Evolutionary conservation across 2,888 invertebrate genomes (phyloP).

Genomic region (Monoplex corrugatus): DNA sequence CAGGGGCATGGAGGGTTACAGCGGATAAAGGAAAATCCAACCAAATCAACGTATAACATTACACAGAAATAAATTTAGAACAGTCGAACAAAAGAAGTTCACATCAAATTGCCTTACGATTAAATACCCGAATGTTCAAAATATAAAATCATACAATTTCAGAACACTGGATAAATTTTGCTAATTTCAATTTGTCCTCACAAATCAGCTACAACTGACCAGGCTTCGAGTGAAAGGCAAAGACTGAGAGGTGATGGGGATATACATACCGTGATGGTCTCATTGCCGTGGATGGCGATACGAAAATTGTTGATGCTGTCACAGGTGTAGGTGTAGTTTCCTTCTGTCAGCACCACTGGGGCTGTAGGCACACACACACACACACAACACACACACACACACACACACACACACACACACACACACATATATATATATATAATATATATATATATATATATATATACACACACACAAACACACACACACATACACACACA

Average conservation of each 20-base stretch:
- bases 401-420: neutral
- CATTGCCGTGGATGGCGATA: slow-evolving; percentile 32
- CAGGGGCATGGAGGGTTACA: too few relatives aligned
- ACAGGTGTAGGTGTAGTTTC: slow-evolving; percentile 44
- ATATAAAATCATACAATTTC: too few relatives aligned
- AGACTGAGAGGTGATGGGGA: neutral
- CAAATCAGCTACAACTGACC: too few relatives aligned
- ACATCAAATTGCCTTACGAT: too few relatives aligned
- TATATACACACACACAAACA: neutral
- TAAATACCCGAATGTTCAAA: too few relatives aligned
- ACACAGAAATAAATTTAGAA: too few relatives aligned
- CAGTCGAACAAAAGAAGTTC: too few relatives aligned
- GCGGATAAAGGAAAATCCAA: too few relatives aligned
- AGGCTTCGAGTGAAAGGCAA: too few relatives aligned
- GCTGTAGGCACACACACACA: slow-evolving; percentile 32
- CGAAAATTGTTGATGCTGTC: slow-evolving; percentile 32
- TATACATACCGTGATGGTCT: slow-evolving; percentile 40
- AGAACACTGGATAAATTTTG: too few relatives aligned
- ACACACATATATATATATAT: neutral
- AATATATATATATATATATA: neutral
- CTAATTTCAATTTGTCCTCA: too few relatives aligned
- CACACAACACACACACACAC: neutral
- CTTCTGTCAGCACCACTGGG: slow-evolving; percentile 21
- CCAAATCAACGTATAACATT: too few relatives aligned
- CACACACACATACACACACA: neutral